Evolutionary conservation across 2,888 invertebrate species (phyloP), one percentile per base, ranked within the genome.

Genomic region (Polymixis lichenea): DNA sequence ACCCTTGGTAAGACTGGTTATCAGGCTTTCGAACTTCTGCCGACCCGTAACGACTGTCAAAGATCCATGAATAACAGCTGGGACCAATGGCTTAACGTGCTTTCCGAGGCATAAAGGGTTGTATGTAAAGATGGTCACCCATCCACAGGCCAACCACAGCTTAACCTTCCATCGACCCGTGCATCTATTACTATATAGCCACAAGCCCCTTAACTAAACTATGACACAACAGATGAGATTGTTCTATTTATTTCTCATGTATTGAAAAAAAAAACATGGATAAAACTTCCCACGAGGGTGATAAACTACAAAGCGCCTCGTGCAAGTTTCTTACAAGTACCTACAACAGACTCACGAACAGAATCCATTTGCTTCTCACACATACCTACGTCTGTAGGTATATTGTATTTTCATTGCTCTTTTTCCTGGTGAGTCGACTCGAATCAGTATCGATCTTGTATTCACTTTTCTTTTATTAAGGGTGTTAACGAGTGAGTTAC

Each of bases 301-400:
- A 74, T 51, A 74, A 74, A 74, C 38, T 73, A 73, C 25, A 60
- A 58, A 58, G 5, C 49, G n/a, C 17, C 58, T 49, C 38, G 74
- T 58, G 17, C 5, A 51, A 73, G 38, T 58, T 73, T 7, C 25
- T 38, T 15, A 49, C 70, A 46, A 28, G 46, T 65, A 46, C n/a
- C 17, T 66, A 46, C n/a, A 32, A 28, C 28, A 67, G 28, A 46
- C 68, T 25, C 46, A 13, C 46, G 46, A 49, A 28, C 46, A 49
- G 22, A 65, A 28, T 65, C 28, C 15, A 65, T 15, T 65, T 28
- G 8, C 19, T 49, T 28, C 28, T 65, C 28, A 28, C 28, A 15
- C 46, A 15, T 46, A 46, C 25, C 4, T 65, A 46, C 46, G 3
- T 22, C 46, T 49, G 65, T 11, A 25, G 6, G 25, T 25, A 17